A percentile compares a stretch with the other conserved stretches of the same genome.
phyloP scores from a whole-genome alignment of 2,888 invertebrate species.

The Marasmarcha lunaedactyla region DNA sequence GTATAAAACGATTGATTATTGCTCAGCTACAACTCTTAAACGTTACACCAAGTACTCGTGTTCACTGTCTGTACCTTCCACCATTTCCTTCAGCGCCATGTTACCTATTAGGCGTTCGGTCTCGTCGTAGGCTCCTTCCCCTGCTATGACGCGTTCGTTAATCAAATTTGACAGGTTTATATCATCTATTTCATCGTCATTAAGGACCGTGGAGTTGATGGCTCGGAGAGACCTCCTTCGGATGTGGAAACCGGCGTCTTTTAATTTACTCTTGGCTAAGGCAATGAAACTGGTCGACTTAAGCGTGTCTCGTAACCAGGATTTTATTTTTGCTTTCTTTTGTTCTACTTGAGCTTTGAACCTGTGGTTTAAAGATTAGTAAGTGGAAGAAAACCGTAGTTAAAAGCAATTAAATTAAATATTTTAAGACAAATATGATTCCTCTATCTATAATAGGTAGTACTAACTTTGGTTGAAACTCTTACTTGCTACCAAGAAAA shows the following conservation, averaged over 20 bases:
- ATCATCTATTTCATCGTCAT: conserved; percentile 44
- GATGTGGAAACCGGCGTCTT: conserved; percentile 35
- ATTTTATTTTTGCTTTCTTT: conserved; percentile 54
- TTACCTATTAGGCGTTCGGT: conserved; percentile 38
- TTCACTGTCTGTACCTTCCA: conserved; percentile 3
- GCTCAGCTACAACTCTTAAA: no score
- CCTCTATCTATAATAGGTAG: no score
- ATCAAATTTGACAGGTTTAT: conserved; percentile 47
- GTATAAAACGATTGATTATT: no score
- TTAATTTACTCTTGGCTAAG: conserved; percentile 45
- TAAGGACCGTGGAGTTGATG: conserved; percentile 21
- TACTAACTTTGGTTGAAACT: no score
- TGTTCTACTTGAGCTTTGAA: conserved; percentile 53
- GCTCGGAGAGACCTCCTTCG: conserved; percentile 13
- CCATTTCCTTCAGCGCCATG: conserved; percentile 42
- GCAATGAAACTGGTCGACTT: conserved; percentile 45
- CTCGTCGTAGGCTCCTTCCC: conserved; percentile 31
- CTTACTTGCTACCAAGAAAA: no score
- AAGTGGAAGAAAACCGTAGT: no score
- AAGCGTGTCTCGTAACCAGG: conserved; percentile 48
- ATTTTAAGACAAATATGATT: no score
- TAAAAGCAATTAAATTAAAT: no score
- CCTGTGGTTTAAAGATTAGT: no score
- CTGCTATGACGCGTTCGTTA: conserved; percentile 41
- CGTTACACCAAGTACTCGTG: no score